A percentile compares a stretch with the other conserved stretches of the same genome.
Evolutionary conservation across 2,888 invertebrate species (phyloP).

Genomic region (Germaria angustata): DNA sequence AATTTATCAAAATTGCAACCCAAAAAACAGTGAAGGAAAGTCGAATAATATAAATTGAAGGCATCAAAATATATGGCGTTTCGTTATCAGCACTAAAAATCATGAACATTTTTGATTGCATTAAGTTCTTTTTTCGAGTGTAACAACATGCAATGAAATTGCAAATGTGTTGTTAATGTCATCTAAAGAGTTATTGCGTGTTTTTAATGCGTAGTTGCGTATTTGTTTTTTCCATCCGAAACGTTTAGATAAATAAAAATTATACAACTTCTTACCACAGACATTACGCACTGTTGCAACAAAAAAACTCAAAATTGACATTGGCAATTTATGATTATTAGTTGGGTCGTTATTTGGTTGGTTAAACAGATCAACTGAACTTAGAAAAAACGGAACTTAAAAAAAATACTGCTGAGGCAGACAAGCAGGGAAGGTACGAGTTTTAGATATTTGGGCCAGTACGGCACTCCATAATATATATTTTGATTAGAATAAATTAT

Average conservation of each 20-base stretch:
- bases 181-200: conserved; percentile 59
- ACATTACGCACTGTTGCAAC: conserved; percentile 27
- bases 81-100: too few relatives aligned
- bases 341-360: conserved; percentile 53
- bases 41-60: too few relatives aligned
- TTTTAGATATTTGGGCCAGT: too few relatives aligned
- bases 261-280: conserved; percentile 13
- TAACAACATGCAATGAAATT: conserved; percentile 27
- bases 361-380: conserved; percentile 14
- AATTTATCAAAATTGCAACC: too few relatives aligned
- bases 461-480: conserved; percentile 22
- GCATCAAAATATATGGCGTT: too few relatives aligned
- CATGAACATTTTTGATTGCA: too few relatives aligned
- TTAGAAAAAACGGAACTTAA: conserved; percentile 7
- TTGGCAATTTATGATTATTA: conserved; percentile 55
- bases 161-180: conserved; percentile 46
- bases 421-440: neutral
- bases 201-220: conserved; percentile 55
- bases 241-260: conserved; percentile 14
- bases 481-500: conserved; percentile 36
- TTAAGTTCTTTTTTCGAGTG: conserved; percentile 22
- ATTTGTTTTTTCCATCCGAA: neutral
- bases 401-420: neutral
- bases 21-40: too few relatives aligned
- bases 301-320: conserved; percentile 9